These are phyloP conservation scores for Zonitis immaculata DNA, from an alignment of 2,888 invertebrate species.

Conservation along the genomic window DNA sequence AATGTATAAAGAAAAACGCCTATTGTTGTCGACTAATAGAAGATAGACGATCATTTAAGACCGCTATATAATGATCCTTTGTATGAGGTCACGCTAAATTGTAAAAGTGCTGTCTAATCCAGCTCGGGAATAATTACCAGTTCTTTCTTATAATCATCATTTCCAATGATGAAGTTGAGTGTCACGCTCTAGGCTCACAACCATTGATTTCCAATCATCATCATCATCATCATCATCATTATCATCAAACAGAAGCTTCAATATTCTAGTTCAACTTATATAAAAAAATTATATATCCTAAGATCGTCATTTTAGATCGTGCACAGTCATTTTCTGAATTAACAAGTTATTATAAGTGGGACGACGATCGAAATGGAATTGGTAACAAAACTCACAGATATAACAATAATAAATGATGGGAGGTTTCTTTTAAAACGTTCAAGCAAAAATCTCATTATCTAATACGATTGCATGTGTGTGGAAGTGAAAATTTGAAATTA, in stretches of 20 bases:
- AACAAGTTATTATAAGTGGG: slow-evolving; percentile 23
- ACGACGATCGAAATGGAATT: neutral
- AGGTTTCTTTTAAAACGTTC: neutral
- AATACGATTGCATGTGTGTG: slow-evolving; percentile 12
- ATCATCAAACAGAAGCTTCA: slow-evolving; percentile 21
- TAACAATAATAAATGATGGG: neutral
- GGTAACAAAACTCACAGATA: neutral
- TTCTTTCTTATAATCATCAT: slow-evolving; percentile 26
- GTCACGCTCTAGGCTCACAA: slow-evolving; percentile 24
- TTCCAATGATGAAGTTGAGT: slow-evolving; percentile 18
- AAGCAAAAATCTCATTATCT: slow-evolving; percentile 20
- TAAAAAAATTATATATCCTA: slow-evolving; percentile 19
- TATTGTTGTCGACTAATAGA: slow-evolving; percentile 21
- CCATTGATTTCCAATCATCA: slow-evolving; percentile 24
- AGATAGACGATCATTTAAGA: slow-evolving; percentile 28
- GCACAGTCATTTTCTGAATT: slow-evolving; percentile 22
- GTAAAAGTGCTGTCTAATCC: slow-evolving; percentile 34
- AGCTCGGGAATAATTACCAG: slow-evolving; percentile 29
- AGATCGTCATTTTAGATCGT: slow-evolving; percentile 23
- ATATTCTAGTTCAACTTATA: neutral
- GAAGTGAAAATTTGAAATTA: neutral
- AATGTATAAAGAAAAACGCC: slow-evolving; percentile 11
- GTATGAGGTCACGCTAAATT: slow-evolving; percentile 30
- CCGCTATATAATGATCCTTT: slow-evolving; percentile 29
- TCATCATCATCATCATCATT: neutral